These are phyloP conservation scores for Machaerirhynchus nigripectus DNA, from an alignment of 2,113 vertebrate species.

Conservation along the genomic window DNA sequence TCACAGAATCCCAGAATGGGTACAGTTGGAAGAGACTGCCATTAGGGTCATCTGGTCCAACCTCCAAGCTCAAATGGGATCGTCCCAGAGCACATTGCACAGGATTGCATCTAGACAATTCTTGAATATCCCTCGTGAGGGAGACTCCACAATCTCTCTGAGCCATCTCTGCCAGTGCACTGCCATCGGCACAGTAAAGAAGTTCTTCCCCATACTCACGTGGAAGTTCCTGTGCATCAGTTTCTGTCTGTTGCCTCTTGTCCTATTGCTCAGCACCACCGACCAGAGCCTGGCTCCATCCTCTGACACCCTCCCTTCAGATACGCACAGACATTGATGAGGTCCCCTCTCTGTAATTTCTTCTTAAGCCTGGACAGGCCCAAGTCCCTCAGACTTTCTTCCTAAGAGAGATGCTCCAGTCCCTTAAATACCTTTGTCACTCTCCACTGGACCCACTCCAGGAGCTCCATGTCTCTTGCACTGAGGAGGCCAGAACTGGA, in stretches of 20 bases:
- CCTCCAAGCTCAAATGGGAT: accelerated
- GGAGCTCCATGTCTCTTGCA: accelerated
- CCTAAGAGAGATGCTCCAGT: accelerated
- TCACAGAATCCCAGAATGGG: background rate
- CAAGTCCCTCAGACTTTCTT: background rate
- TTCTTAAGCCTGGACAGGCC: background rate
- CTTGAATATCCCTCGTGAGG: background rate
- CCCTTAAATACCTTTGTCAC: background rate
- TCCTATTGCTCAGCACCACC: too few relatives aligned
- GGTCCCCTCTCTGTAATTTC: background rate
- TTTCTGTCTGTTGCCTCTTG: background rate
- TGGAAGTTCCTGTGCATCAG: background rate
- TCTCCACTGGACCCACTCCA: accelerated
- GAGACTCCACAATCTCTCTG: background rate
- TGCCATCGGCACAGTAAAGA: background rate
- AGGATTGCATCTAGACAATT: background rate
- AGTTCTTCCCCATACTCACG: background rate
- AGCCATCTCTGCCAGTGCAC: background rate
- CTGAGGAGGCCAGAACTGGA: background rate
- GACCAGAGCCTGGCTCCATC: background rate
- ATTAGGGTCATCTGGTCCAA: background rate
- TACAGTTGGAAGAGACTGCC: background rate
- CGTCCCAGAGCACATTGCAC: background rate
- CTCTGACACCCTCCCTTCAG: background rate
- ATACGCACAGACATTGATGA: accelerated